A percentile compares a stretch with the other conserved stretches of the same genome.
Evolutionary conservation across 53 echinoderm and acorn worm genomes (phyloP).

Genomic region (Zoroaster sp.): DNA sequence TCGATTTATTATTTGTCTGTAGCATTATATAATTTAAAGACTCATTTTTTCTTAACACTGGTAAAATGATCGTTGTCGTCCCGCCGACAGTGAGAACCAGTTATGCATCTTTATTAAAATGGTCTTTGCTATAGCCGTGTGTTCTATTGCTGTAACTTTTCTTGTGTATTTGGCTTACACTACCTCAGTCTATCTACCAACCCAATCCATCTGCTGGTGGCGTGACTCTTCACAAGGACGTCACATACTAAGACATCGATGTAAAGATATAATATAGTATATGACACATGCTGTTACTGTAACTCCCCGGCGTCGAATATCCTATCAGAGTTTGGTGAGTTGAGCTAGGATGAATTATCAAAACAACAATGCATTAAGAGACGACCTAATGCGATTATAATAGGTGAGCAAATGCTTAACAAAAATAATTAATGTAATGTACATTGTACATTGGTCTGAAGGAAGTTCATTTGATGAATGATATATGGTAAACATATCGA

Average conservation of each 20-base stretch:
- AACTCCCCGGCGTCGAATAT: not conserved
- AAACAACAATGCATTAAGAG: conserved; percentile 6
- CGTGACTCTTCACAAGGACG: not conserved
- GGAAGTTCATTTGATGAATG: too few relatives aligned
- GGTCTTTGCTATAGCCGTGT: too few relatives aligned
- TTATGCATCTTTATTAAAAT: too few relatives aligned
- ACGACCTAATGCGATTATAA: conserved; percentile 26
- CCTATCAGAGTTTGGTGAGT: not conserved
- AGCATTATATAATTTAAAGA: too few relatives aligned
- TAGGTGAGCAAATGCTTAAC: conserved; percentile 13
- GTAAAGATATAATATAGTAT: not conserved
- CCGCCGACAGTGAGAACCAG: too few relatives aligned
- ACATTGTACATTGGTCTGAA: too few relatives aligned
- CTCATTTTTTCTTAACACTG: too few relatives aligned
- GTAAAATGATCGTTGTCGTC: too few relatives aligned
- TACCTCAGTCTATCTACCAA: not conserved
- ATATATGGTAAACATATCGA: too few relatives aligned
- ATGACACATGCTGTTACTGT: conserved; percentile 11
- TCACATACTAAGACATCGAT: not conserved
- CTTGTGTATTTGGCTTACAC: not conserved
- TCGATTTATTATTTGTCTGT: too few relatives aligned
- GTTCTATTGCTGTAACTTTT: not conserved
- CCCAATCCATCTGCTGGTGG: conserved; percentile 8
- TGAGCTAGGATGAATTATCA: not conserved
- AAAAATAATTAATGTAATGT: too few relatives aligned